Evolutionary conservation across 2,113 vertebrate species (phyloP).

Genomic region (Xiphophorus maculatus): DNA sequence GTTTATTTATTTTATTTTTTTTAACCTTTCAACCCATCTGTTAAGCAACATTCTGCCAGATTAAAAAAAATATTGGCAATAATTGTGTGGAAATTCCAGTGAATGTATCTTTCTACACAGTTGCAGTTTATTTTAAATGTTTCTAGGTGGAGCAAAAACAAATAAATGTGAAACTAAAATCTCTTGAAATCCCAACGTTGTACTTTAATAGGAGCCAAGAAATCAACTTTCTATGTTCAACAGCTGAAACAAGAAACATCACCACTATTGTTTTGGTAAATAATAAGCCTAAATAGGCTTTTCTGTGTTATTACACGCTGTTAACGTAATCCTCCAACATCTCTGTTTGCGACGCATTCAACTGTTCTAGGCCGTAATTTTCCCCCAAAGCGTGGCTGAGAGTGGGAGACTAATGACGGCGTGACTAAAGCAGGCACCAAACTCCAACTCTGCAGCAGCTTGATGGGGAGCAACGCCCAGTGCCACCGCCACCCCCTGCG

Average conservation of each 20-base stretch:
- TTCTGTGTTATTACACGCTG: not conserved
- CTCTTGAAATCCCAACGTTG: too few relatives aligned
- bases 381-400: conserved; percentile 23
- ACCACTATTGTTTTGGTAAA: not conserved
- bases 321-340: not conserved
- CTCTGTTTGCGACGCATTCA: not conserved
- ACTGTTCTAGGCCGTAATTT: conserved; percentile 13
- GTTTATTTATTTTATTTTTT: not conserved
- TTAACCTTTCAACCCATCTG: not conserved
- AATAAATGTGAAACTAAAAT: not conserved
- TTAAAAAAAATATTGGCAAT: not conserved
- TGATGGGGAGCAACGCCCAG: conserved; percentile 31
- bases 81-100: not conserved
- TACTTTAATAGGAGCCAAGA: not conserved
- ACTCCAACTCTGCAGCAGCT: conserved; percentile 23
- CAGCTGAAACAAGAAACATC: not conserved
- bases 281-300: not conserved
- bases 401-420: conserved; percentile 58
- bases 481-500: not conserved
- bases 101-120: not conserved
- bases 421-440: conserved; percentile 48
- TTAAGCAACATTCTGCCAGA: not conserved
- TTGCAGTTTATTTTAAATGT: not conserved
- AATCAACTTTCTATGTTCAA: not conserved
- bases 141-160: not conserved